Base-by-base conservation (phyloP, 2,113 vertebrate genomes). In the Sinocyclocheilus anshuiensis region DNA sequence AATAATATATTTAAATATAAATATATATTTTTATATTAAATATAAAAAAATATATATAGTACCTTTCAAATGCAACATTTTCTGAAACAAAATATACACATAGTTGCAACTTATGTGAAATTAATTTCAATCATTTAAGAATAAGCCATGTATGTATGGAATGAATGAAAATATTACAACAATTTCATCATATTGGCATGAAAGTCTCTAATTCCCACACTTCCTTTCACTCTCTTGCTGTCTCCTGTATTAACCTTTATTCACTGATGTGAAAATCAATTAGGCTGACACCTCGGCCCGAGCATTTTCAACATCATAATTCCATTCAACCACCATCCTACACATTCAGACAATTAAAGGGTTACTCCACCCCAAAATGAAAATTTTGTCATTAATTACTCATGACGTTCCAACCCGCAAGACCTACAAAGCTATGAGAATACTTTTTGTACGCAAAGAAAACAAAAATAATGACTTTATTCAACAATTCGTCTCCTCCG, bases 201-300 rank as follows among this genome's bases (percentile, higher is more conserved):
- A 65, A 42, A 26, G 7, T 53, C 42, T 69, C 42, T 26, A 29
- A 69, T 71, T 82, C 81, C 26, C 63, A 50, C 81, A 69, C 26
- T 82, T 26, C 42, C 81, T 84, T 39, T 72, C n/a, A 53, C 57
- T 16, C 26, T 24, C 74, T 29, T 24, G 15, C 1, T 22, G 53
- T 59, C 36, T 87, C 86, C 42, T 2, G 77, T 83, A 75, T 59
- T 39, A 83, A 83, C 20, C n/a, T 12, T 80, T 88, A 39, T 85
- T 33, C 76, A 74, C 81, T 33, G 16, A 91, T 86, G 86, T 87
- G 77, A 50, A 81, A 84, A 87, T 84, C 76, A 84, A 84, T 84
- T 84, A 84, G 39, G 20, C 39, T 24, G 82, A 87, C 76, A 84
- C 65, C 33, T 78, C n/a, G 8, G 69, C 81, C 61, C 3, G 29